Conservation (phyloP, 2,888 invertebrate species). For the Dioctria linearis region DNA sequence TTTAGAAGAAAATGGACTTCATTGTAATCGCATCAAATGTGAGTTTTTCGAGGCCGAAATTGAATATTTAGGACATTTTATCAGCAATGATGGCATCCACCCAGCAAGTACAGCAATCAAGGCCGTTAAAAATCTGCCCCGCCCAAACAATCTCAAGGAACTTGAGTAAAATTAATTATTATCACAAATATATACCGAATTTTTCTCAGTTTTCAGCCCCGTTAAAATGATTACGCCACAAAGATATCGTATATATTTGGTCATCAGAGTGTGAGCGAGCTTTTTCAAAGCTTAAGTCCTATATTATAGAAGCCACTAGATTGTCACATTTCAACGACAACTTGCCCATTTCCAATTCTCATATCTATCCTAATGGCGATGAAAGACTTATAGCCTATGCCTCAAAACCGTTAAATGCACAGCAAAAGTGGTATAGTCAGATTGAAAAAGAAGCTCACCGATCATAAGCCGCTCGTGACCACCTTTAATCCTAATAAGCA, state of each 20-base stretch:
- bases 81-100: background rate
- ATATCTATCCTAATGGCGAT: no score
- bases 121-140: background rate
- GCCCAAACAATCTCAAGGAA: background rate
- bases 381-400: background rate
- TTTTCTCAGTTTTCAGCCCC: background rate
- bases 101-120: no score
- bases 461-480: no score
- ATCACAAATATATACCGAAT: background rate
- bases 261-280: background rate
- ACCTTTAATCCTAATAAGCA: no score
- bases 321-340: background rate
- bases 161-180: background rate
- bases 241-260: no score
- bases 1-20: no score
- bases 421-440: background rate
- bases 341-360: background rate
- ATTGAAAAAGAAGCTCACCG: slow-evolving; percentile 10
- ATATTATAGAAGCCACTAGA: background rate
- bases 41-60: background rate
- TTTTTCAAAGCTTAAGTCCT: background rate
- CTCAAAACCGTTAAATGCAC: background rate
- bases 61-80: background rate
- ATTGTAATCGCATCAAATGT: background rate
- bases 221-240: background rate